Percentiles rank a stretch among this genome's conserved stretches.
Evolutionary conservation across 1,140 invertebrate species (phyloP).

Genomic region (Drosophila kepulauana): DNA sequence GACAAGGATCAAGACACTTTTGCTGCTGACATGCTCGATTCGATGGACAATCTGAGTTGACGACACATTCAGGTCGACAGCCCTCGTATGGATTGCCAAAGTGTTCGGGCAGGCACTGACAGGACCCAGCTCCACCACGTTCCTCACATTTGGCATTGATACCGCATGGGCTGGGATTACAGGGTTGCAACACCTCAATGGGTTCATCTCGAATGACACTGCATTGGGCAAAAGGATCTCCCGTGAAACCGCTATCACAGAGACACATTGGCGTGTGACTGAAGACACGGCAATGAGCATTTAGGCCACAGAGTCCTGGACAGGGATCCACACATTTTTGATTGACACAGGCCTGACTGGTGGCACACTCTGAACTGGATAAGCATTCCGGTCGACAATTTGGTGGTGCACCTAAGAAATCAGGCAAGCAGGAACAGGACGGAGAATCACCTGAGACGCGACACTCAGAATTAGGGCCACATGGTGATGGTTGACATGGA

Average conservation of each 20-base stretch:
- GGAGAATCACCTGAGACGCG: slow-evolving; percentile 87
- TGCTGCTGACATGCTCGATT: slow-evolving; percentile 91
- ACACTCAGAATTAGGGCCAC: slow-evolving; percentile 91
- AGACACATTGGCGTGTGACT: slow-evolving; percentile 85
- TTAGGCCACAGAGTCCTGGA: slow-evolving; percentile 68
- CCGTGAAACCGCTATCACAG: slow-evolving; percentile 86
- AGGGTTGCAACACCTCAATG: slow-evolving; percentile 83
- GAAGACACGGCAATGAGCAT: slow-evolving; percentile 76
- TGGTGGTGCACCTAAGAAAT: slow-evolving; percentile 91
- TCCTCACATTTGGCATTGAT: slow-evolving; percentile 92
- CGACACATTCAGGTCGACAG: slow-evolving; percentile 91
- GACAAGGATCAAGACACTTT: slow-evolving; percentile 92
- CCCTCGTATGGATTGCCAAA: slow-evolving; percentile 90
- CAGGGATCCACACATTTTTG: slow-evolving; percentile 86
- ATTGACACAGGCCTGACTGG: slow-evolving; percentile 91
- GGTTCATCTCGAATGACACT: slow-evolving; percentile 87
- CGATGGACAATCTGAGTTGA: slow-evolving; percentile 90
- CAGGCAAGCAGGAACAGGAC: slow-evolving; percentile 89
- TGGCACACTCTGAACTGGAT: slow-evolving; percentile 92
- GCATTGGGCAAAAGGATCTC: slow-evolving; percentile 86
- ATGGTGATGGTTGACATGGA: slow-evolving; percentile 90
- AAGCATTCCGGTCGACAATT: slow-evolving; percentile 92
- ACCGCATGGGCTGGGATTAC: slow-evolving; percentile 87
- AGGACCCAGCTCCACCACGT: slow-evolving; percentile 88
- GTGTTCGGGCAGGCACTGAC: slow-evolving; percentile 90